Percentiles rank a stretch among this genome's conserved stretches.
Conservation (phyloP, 1,140 invertebrate genomes). For the Ceratosolen solmsi region DNA sequence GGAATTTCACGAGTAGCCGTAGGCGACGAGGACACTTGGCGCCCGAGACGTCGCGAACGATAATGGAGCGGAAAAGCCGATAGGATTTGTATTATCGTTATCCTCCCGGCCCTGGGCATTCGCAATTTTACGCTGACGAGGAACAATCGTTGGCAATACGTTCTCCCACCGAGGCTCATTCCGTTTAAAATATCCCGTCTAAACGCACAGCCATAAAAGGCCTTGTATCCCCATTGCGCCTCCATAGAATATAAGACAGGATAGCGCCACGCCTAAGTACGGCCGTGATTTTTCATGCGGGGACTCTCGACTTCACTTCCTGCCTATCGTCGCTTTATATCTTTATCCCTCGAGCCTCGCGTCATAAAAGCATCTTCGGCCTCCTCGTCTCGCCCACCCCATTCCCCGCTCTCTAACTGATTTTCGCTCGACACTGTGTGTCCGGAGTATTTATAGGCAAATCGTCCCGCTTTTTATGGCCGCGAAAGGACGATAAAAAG, state of each 20-base stretch:
- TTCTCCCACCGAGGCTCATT: neutral
- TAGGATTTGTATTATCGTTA: neutral
- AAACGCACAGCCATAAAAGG: neutral
- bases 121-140: neutral
- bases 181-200: neutral
- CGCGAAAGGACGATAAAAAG: slow-evolving; percentile 48
- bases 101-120: neutral
- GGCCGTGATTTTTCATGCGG: slow-evolving; percentile 40
- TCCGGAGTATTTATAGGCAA: slow-evolving; percentile 54
- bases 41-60: neutral
- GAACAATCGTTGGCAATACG: neutral
- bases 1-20: too few species aligned
- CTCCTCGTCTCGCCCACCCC: neutral
- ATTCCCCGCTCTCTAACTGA: slow-evolving; percentile 24
- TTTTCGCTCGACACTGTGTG: slow-evolving; percentile 48
- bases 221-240: neutral
- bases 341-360: slow-evolving; percentile 29
- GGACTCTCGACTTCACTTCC: slow-evolving; percentile 39
- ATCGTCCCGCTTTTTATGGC: slow-evolving; percentile 48
- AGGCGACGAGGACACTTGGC: neutral
- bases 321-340: slow-evolving; percentile 42
- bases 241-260: too few species aligned
- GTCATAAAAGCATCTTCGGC: slow-evolving; percentile 44
- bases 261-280: slow-evolving; percentile 1
- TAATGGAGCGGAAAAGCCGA: slow-evolving; percentile 17